These are phyloP conservation scores for Sarcophaga bullata DNA, from an alignment of 1,140 invertebrate species.

Conservation along the genomic window DNA sequence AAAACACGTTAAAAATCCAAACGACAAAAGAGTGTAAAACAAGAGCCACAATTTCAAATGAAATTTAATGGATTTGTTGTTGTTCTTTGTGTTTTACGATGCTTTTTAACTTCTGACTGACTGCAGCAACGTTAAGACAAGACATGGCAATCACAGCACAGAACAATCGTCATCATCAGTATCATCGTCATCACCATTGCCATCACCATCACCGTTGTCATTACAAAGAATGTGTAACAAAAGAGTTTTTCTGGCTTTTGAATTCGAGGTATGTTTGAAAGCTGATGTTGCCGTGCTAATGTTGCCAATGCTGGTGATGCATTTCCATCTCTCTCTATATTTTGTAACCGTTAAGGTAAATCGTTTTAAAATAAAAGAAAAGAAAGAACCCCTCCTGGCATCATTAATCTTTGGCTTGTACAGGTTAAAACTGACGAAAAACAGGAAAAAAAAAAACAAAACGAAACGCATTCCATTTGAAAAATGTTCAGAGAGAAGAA, in stretches of 20 bases:
- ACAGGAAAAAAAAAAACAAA: background rate
- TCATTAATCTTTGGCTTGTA: conserved; percentile 20
- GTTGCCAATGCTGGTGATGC: background rate
- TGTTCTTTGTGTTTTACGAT: too few relatives aligned
- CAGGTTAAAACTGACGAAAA: background rate
- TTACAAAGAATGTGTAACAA: conserved; percentile 10
- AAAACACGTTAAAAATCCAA: too few relatives aligned
- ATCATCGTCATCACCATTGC: background rate
- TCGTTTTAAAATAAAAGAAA: background rate
- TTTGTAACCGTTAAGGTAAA: background rate
- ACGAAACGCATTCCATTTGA: background rate
- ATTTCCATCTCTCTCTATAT: background rate
- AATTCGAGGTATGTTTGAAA: background rate
- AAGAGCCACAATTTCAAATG: conserved; percentile 15
- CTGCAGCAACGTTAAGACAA: too few relatives aligned
- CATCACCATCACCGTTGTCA: background rate
- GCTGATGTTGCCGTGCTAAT: background rate
- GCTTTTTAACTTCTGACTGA: too few relatives aligned
- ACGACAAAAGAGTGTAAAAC: background rate
- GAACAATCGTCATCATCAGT: too few relatives aligned
- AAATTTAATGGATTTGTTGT: background rate
- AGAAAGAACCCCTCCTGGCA: background rate
- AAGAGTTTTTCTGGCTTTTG: background rate
- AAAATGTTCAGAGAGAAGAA: background rate
- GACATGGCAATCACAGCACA: too few relatives aligned